Base-by-base conservation (phyloP, 2,797 vertebrate species). In the Sandelia bainsii region DNA sequence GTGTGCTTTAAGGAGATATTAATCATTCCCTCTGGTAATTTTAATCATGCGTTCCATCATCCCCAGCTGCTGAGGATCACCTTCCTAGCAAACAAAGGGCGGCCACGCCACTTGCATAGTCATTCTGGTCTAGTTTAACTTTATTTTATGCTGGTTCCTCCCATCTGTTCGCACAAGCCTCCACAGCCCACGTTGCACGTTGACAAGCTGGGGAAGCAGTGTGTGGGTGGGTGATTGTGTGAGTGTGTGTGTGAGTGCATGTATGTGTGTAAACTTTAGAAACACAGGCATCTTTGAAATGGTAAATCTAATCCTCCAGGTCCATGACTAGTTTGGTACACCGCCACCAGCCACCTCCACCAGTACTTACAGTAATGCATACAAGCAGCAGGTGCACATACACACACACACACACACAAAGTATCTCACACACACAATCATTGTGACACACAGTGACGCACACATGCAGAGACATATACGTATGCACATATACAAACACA, bases 1-100 rank as follows among this genome's bases (percentile, higher is more conserved):
- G 95, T 96, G 95, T 95, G 96, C 96, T 97, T 97, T 97, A 98
- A 98, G 97, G 96, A 97, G 97, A 97, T 98, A 99, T 99, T 99
- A 99, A 99, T 99, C 98, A 99, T 98, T 96, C 96, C 95, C 95
- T 94, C 95, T 96, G 96, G 96, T 98, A 95, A 97, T 97, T 98
- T 97, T 97, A 98, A 97, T 99, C 97, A 97, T 96, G 96, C 93
- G 93, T 97, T 96, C 96, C 97, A 97, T 97, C 96, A 96, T 98
- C 96, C 97, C 96, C 97, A 98, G 97, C 97, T 97, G 97, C 96
- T 93, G 95, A 94, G 95, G 94, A 96, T 99, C 97, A 98, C 98
- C 97, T 98, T 99, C 96, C 96, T 96, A 93, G 70, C 94, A 98
- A 96, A 98, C 97, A 99, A 97, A 99, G 98, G 97, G 96, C 96